Evolutionary conservation across 2,797 vertebrate species (phyloP).

Genomic region (Alfaro cultratus): DNA sequence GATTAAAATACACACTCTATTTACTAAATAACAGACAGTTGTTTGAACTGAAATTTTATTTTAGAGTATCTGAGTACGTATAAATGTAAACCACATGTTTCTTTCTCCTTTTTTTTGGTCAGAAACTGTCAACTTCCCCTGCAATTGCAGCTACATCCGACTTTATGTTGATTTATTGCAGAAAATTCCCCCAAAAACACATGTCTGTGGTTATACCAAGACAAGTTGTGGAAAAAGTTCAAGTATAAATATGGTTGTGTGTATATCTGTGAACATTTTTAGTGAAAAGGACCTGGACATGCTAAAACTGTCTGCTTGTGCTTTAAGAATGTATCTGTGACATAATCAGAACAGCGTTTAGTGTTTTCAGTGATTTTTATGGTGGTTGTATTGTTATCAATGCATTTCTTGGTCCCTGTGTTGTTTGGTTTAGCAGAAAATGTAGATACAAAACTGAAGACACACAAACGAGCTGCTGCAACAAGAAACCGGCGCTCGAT

Average conservation of each 20-base stretch:
- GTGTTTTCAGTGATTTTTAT: not conserved
- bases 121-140: not conserved
- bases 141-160: not conserved
- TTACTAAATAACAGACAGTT: not conserved
- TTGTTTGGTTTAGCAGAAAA: not conserved
- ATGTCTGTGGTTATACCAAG: too few species aligned
- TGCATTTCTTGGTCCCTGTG: not conserved
- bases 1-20: not conserved
- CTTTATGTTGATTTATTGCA: not conserved
- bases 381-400: not conserved
- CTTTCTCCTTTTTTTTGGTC: not conserved
- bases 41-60: not conserved
- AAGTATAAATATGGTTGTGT: not conserved
- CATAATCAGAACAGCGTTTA: not conserved
- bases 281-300: not conserved
- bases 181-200: not conserved
- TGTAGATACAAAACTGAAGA: not conserved
- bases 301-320: not conserved
- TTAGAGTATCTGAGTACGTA: not conserved
- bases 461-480: not conserved
- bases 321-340: not conserved
- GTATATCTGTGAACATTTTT: not conserved
- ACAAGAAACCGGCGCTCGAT: not conserved
- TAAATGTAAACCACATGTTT: not conserved
- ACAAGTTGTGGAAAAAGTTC: not conserved